Base-by-base conservation (phyloP, 2,888 invertebrate genomes). In the Baronia brevicornis region DNA sequence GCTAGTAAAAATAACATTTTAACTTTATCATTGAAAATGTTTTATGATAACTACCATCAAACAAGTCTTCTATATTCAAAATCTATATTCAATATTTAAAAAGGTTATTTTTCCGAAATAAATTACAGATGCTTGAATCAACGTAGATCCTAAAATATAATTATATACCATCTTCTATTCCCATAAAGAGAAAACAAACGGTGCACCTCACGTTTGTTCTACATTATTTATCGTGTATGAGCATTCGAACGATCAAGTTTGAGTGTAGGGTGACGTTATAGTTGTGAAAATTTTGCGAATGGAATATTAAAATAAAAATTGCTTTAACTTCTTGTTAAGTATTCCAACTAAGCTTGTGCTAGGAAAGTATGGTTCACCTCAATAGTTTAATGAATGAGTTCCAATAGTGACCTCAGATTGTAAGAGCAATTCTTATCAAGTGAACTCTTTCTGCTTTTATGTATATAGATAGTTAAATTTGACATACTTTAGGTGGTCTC, bases 161-260 rank as follows among this genome's bases (percentile, higher is more conserved):
- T 33, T 28, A 22, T 6, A 9, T 2, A 6, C 3, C 11, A 2
- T 7, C n/a, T n/a, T n/a, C n/a, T n/a, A n/a, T n/a, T n/a, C n/a
- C n/a, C n/a, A 8, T 12, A 18, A 28, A 12, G 28, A 22, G 12
- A 28, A 22, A 22, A 22, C 9, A 8, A 28, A 17, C 14, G 7
- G n/a, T 14, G 6, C 20, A 7, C 21, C 17, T 18, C 23, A 13
- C 20, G 14, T 19, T 20, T n/a, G n/a, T n/a, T 5, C 20, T 8
- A n/a, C 7, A 19, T 32, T 13, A 28, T 34, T 34, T 34, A 28
- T 23, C 18, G 27, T 28, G 11, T 28, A 28, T 27, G 33, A 33
- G 8, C 8, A 15, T 22, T 4, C 9, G n/a, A n/a, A n/a, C 5
- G 12, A 27, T 28, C 10, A 26, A 17, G 7, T 33, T 28, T 23